phyloP scores from a whole-genome alignment of 2,797 vertebrate genomes.

The Falco biarmicus region DNA sequence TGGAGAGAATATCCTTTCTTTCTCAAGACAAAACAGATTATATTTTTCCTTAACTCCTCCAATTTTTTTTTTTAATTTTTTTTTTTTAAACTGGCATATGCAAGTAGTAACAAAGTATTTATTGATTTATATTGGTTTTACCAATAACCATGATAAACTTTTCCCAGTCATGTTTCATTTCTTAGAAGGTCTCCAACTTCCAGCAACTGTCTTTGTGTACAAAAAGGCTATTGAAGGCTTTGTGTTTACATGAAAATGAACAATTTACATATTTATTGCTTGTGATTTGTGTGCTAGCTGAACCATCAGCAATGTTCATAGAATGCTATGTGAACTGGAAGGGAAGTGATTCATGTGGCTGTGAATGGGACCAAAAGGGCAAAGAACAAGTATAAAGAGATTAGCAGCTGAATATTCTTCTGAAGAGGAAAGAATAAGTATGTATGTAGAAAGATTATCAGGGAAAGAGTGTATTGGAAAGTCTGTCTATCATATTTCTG shows the following conservation, averaged over 20 bases:
- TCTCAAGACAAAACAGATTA: not conserved
- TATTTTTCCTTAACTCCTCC: not conserved
- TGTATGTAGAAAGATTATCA: not conserved
- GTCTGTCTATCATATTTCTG: slow-evolving; percentile 9
- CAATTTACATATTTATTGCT: slow-evolving; percentile 74
- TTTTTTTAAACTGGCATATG: not conserved
- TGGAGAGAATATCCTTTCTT: not conserved
- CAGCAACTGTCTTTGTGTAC: not conserved
- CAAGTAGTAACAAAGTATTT: not conserved
- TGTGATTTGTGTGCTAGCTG: slow-evolving; percentile 65
- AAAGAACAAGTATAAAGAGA: slow-evolving; percentile 67
- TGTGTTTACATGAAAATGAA: slow-evolving; percentile 53
- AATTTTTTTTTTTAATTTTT: too few relatives aligned
- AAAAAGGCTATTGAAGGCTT: slow-evolving; percentile 13
- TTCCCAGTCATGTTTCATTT: not conserved
- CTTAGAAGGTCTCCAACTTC: not conserved
- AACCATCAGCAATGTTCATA: slow-evolving; percentile 59
- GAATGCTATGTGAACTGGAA: slow-evolving; percentile 65
- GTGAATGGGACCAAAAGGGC: slow-evolving; percentile 54
- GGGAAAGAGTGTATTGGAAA: not conserved
- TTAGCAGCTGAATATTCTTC: slow-evolving; percentile 32
- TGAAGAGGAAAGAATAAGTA: slow-evolving; percentile 39
- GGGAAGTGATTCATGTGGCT: slow-evolving; percentile 34
- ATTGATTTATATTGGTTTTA: not conserved
- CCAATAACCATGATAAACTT: not conserved